Evolutionary conservation across 1,140 invertebrate genomes (phyloP), one percentile per base, ranked within the genome.

Genomic region (Drosophila suzukii): DNA sequence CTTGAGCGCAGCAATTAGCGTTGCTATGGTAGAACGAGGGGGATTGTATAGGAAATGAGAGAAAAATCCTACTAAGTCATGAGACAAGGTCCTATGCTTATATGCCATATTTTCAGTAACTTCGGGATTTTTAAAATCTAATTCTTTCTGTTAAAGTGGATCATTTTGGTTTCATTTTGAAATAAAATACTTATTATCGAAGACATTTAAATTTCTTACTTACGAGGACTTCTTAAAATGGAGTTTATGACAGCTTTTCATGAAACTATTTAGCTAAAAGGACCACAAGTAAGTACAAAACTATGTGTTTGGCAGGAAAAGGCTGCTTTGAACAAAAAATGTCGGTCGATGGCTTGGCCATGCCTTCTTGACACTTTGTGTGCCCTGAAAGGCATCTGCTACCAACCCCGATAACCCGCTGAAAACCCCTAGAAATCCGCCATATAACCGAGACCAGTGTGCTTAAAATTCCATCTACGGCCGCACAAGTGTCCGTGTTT

Each of bases 401-500:
- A 15, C 12, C 32, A 8, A 30, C 51, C 20, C 36, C 47, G 38
- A 60, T 60, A 63, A 34, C 61, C 60, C 65, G 12, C 27, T 62
- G 38, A 30, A 27, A 34, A 2, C 47, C 32, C 27, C 61, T 32
- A 43, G 39, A 57, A 62, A 46, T 63, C 43, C 39, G 15, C 6
- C 27, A 60, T 46, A 44, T 46, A 36, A 24, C 17, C 46, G 15
- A 67, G 27, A 47, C 51, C 58, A 61, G 55, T 77, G 79, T 60
- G 70, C 36, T 75, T 58, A 66, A 62, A 75, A 75, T 75, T 75
- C 78, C 73, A 81, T 65, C 56, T 78, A 51, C 76, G 74, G 53
- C 58, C 70, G 83, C 79, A 78, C 82, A 84, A 85, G 81, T 85
- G 74, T 85, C 82, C 82, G 80, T 83, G 60, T 88, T 88, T 83